Conservation (phyloP, 2,113 vertebrate genomes). For the Actinemys pallida region DNA sequence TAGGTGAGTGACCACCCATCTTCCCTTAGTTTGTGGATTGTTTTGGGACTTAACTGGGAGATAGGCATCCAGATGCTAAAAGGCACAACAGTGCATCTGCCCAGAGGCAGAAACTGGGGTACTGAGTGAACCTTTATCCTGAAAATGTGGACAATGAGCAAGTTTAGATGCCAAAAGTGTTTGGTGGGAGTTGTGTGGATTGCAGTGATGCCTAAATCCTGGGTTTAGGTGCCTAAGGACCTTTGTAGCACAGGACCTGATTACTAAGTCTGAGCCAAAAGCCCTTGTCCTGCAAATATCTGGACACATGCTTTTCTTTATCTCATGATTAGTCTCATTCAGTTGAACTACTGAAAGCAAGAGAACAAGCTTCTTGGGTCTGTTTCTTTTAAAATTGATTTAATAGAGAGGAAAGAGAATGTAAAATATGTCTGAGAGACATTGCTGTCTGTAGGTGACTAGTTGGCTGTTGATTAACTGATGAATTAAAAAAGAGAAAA, state of each 20-base stretch:
- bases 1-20: neutral
- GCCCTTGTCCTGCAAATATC: neutral
- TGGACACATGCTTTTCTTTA: neutral
- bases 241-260: neutral
- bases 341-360: neutral
- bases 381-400: neutral
- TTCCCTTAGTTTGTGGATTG: neutral
- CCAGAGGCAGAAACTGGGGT: neutral
- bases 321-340: neutral
- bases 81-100: neutral
- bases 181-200: neutral
- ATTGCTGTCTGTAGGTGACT: neutral
- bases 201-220: neutral
- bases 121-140: neutral
- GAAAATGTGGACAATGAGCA: neutral
- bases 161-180: neutral
- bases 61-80: neutral
- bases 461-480: neutral
- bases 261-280: neutral
- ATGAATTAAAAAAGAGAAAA: neutral
- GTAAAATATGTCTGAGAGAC: neutral
- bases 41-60: no score
- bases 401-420: neutral
- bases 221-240: neutral
- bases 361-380: neutral